Percentiles rank a stretch among this genome's conserved stretches.
Conservation (phyloP, 1,140 invertebrate genomes). For the Temnothorax nylanderi region DNA sequence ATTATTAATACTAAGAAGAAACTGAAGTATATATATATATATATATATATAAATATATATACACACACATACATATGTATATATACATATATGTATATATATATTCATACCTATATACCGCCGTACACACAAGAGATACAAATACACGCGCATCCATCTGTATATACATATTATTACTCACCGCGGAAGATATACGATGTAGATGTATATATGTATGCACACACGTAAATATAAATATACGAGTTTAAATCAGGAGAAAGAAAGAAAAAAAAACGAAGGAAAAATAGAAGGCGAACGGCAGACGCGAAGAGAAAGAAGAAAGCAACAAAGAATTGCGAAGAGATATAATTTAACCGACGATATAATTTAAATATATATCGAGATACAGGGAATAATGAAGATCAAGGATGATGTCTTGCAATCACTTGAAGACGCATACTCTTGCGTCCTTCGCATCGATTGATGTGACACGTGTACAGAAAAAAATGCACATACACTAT, state of each 20-base stretch:
- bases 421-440: constrained; percentile 62
- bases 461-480: constrained; percentile 22
- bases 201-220: constrained; percentile 64
- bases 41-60: constrained; percentile 29
- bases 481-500: constrained; percentile 16
- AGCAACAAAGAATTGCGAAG: background rate
- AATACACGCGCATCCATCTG: constrained; percentile 55
- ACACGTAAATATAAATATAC: constrained; percentile 65
- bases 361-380: constrained; percentile 29
- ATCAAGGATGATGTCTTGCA: constrained; percentile 29
- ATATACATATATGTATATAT: constrained; percentile 55
- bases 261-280: constrained; percentile 25
- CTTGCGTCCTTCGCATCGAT: constrained; percentile 39
- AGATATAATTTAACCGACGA: constrained; percentile 24
- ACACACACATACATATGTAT: constrained; percentile 30
- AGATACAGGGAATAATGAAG: constrained; percentile 5
- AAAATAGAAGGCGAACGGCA: constrained; percentile 28
- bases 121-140: constrained; percentile 40
- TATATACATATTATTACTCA: constrained; percentile 62
- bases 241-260: constrained; percentile 17
- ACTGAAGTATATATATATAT: constrained; percentile 36
- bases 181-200: constrained; percentile 64
- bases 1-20: constrained; percentile 66
- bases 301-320: constrained; percentile 19
- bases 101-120: constrained; percentile 59